A percentile compares a stretch with the other conserved stretches of the same genome.
Conservation (phyloP, 2,113 vertebrate genomes). For the Patagioenas fasciata region DNA sequence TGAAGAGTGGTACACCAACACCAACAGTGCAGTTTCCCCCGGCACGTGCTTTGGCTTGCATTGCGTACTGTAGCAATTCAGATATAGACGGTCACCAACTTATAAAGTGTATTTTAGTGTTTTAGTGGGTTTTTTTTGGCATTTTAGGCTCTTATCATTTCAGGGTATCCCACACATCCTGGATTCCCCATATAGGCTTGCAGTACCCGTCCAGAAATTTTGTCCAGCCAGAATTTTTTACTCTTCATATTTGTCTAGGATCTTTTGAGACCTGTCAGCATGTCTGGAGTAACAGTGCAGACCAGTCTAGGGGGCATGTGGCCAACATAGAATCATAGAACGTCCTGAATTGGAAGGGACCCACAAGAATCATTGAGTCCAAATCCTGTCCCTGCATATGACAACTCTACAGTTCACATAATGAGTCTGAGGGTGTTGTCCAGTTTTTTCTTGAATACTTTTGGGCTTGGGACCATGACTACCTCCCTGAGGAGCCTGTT, state of each 20-base stretch:
- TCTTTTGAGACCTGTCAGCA: background rate
- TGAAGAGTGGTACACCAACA: background rate
- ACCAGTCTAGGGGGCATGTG: background rate
- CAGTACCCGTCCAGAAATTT: background rate
- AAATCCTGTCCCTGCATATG: no score
- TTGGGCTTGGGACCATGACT: no score
- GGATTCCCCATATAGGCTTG: fast-evolving
- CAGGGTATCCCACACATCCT: background rate
- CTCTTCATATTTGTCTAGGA: background rate
- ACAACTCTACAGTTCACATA: no score
- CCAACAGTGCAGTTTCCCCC: fast-evolving
- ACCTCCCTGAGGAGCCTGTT: no score
- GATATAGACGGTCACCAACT: background rate
- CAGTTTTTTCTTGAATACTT: no score
- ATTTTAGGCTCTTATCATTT: background rate
- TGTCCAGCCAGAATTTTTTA: background rate
- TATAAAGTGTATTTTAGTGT: background rate
- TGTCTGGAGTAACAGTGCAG: background rate
- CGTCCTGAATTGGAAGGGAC: no score
- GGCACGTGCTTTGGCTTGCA: background rate
- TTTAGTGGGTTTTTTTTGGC: fast-evolving
- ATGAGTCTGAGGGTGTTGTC: no score
- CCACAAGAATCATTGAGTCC: no score
- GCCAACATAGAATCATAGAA: background rate
- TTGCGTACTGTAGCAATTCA: background rate